Conservation (phyloP, 2,113 vertebrate species). For the Rhadina sibilatrix region DNA sequence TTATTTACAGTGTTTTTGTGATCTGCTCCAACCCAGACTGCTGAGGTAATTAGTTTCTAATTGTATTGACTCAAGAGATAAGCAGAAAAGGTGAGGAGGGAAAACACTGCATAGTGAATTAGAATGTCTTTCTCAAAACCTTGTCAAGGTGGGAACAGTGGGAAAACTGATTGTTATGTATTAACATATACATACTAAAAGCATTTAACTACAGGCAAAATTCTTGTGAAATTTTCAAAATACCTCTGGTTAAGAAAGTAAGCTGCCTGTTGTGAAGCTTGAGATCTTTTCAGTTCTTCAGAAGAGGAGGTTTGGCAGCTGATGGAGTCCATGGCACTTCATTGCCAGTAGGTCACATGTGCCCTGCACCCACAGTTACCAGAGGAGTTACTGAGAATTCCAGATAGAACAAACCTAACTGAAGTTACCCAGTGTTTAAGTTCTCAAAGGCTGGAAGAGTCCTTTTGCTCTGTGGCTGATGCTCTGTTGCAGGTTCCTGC, state of each 20-base stretch:
- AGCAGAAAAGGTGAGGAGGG: neutral
- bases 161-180: neutral
- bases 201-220: neutral
- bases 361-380: neutral
- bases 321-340: neutral
- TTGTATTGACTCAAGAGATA: neutral
- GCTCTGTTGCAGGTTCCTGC: neutral
- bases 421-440: neutral
- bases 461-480: neutral
- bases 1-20: neutral
- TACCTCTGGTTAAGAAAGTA: neutral
- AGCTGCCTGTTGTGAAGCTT: neutral
- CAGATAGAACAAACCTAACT: neutral
- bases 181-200: neutral
- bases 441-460: too few species aligned
- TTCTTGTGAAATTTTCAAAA: neutral
- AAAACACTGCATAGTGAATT: neutral
- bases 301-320: neutral
- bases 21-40: neutral
- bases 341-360: neutral
- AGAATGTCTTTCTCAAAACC: neutral
- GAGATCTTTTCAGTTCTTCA: neutral
- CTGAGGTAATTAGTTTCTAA: neutral
- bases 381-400: neutral
- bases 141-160: neutral